Percentiles rank a stretch among this genome's conserved stretches.
phyloP scores from a whole-genome alignment of 2,113 vertebrate species.

The Phylloscopus trochiloides region DNA sequence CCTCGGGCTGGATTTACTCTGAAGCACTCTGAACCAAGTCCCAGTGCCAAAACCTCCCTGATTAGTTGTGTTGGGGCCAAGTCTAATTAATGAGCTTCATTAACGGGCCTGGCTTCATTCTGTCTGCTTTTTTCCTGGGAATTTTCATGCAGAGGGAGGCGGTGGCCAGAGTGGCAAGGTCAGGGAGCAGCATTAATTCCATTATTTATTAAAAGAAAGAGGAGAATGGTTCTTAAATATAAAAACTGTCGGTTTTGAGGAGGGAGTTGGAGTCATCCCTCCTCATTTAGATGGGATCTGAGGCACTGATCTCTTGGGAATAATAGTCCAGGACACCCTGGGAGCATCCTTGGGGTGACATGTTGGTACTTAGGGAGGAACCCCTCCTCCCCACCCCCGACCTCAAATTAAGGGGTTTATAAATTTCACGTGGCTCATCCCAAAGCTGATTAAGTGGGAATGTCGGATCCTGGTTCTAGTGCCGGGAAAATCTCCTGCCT shows the following conservation, averaged over 20 bases:
- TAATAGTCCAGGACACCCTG: accelerated
- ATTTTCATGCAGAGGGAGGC: neutral
- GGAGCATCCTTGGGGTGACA: neutral
- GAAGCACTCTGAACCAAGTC: neutral
- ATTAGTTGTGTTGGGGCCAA: slow-evolving; percentile 37
- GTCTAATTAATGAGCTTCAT: slow-evolving; percentile 57
- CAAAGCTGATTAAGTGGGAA: slow-evolving; percentile 68
- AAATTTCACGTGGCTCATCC: slow-evolving; percentile 38
- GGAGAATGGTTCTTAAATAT: neutral
- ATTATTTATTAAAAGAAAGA: neutral
- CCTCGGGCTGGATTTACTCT: neutral
- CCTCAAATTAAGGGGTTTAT: slow-evolving; percentile 13
- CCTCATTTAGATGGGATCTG: neutral
- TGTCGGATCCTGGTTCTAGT: slow-evolving; percentile 36
- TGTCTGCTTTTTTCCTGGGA: neutral
- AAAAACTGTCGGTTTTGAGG: accelerated
- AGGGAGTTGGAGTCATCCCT: neutral
- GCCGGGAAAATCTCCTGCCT: neutral
- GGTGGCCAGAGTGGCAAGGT: accelerated
- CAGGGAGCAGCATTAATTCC: neutral
- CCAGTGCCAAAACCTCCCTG: neutral
- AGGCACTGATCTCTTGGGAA: neutral
- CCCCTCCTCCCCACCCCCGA: too few species aligned
- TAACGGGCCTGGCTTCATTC: slow-evolving; percentile 6
- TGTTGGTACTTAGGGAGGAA: neutral